These are phyloP conservation scores for Falco rusticolus DNA, from an alignment of 2,797 vertebrate genomes.

Conservation along the genomic window DNA sequence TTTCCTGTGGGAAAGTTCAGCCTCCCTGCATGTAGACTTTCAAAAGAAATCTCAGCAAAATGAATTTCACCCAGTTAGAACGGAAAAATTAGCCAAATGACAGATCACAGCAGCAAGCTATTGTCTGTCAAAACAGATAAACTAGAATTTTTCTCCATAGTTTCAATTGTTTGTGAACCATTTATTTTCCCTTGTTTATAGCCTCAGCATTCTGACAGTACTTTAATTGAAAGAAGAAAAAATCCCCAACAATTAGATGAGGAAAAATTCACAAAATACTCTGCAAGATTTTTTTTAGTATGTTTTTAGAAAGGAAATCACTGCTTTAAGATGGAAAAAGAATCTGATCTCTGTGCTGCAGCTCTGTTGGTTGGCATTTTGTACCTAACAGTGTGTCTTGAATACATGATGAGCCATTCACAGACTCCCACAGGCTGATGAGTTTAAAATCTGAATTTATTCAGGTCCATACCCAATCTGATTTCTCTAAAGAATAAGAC, in stretches of 20 bases:
- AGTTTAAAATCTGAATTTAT: conserved; percentile 84
- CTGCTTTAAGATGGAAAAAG: conserved; percentile 30
- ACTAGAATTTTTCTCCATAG: not conserved
- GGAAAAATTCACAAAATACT: not conserved
- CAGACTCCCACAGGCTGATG: conserved; percentile 84
- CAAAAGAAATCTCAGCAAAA: conserved; percentile 58
- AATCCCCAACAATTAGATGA: not conserved
- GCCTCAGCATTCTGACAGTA: accelerated
- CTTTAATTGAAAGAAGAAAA: not conserved
- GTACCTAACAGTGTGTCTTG: conserved; percentile 72
- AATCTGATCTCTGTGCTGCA: conserved; percentile 29
- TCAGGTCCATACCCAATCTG: conserved; percentile 83
- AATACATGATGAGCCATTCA: conserved; percentile 84
- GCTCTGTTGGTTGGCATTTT: conserved; percentile 75
- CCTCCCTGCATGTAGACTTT: conserved; percentile 68
- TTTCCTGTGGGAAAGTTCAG: conserved; percentile 79
- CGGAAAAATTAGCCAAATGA: conserved; percentile 57
- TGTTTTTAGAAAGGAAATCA: not conserved
- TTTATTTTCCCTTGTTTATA: not conserved
- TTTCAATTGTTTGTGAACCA: not conserved
- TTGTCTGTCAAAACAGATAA: conserved; percentile 53
- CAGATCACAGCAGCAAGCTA: conserved; percentile 53
- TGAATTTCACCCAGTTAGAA: conserved; percentile 43
- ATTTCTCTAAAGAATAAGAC: conserved; percentile 87
- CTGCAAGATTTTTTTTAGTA: not conserved